These are phyloP conservation scores for Atrina japonica DNA, from an alignment of 2,888 invertebrate species.

Conservation along the genomic window DNA sequence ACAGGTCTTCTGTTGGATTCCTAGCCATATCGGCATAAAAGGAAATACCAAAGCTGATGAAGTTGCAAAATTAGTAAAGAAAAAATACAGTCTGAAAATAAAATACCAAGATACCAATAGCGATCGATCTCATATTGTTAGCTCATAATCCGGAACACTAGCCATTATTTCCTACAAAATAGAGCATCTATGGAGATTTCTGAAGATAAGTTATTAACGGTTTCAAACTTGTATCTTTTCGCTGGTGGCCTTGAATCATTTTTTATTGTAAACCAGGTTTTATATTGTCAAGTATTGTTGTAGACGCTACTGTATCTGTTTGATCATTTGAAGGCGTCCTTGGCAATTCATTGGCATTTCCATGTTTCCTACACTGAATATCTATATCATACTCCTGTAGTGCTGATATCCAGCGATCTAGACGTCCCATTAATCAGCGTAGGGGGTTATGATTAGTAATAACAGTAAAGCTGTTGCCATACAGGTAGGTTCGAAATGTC, in stretches of 20 bases:
- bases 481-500: constrained; percentile 52
- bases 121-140: constrained; percentile 10
- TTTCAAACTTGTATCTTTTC: constrained; percentile 22
- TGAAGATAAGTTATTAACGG: constrained; percentile 21
- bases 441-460: constrained; percentile 55
- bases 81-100: too few relatives aligned
- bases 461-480: constrained; percentile 25
- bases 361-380: constrained; percentile 37
- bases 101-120: constrained; percentile 18
- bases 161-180: constrained; percentile 6
- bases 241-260: constrained; percentile 12
- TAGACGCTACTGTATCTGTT: neutral
- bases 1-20: neutral
- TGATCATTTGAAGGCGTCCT: neutral
- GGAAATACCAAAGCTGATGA: too few relatives aligned
- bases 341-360: constrained; percentile 27
- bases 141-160: constrained; percentile 13
- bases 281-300: neutral
- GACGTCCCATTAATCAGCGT: constrained; percentile 45
- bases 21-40: too few relatives aligned
- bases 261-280: constrained; percentile 1
- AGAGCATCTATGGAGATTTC: neutral
- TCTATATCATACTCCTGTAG: constrained; percentile 46
- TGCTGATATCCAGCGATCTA: constrained; percentile 46
- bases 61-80: too few relatives aligned